These are phyloP conservation scores for Ceratitis capitata DNA, from an alignment of 1,140 invertebrate genomes.

Conservation along the genomic window DNA sequence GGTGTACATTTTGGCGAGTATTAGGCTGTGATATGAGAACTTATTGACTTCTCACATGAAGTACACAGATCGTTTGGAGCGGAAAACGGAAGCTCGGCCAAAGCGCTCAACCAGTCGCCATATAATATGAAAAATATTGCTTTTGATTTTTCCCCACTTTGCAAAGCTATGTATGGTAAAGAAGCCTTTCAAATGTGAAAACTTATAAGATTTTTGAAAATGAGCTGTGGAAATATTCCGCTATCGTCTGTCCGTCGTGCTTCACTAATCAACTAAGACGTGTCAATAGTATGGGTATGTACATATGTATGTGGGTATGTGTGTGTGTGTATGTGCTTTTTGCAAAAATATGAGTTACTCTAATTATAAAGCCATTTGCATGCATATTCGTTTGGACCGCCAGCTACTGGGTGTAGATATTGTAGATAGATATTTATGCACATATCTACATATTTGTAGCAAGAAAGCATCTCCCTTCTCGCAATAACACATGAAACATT, in stretches of 20 bases:
- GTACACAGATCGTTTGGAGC: too few relatives aligned
- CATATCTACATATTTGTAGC: background rate
- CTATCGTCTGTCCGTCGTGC: background rate
- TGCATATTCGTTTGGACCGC: background rate
- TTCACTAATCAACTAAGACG: background rate
- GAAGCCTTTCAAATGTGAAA: slow-evolving; percentile 31
- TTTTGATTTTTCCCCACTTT: background rate
- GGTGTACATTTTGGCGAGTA: too few relatives aligned
- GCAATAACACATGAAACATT: slow-evolving; percentile 2
- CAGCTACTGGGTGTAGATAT: background rate
- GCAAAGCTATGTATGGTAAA: background rate
- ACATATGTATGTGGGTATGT: background rate
- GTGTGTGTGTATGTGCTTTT: background rate
- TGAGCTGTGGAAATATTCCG: background rate
- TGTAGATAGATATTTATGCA: background rate
- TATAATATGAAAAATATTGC: background rate
- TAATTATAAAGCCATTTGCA: slow-evolving; percentile 1
- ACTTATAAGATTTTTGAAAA: slow-evolving; percentile 7
- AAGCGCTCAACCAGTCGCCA: too few relatives aligned
- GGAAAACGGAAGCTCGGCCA: too few relatives aligned
- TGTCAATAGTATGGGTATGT: background rate
- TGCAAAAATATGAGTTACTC: background rate
- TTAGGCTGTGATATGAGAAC: too few relatives aligned
- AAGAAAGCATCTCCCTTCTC: background rate
- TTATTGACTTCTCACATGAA: too few relatives aligned